Evolutionary conservation across 2,888 invertebrate genomes (phyloP), one percentile per base, ranked within the genome.

Genomic region (Euplagia quadripunctaria): DNA sequence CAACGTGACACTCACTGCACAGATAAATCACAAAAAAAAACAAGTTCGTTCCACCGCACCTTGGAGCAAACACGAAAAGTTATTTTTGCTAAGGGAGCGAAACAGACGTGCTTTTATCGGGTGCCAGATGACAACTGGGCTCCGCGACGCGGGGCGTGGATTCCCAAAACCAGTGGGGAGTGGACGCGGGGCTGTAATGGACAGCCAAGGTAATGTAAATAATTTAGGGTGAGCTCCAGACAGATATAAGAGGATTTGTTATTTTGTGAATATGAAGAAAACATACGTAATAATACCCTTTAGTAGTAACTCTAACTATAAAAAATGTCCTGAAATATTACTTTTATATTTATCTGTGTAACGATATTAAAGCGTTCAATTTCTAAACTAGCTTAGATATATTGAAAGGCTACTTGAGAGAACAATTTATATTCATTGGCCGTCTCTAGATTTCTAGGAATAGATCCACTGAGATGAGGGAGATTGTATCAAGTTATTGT

Each of bases 151-250:
- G 86, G 90, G 90, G 90, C 86, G 89, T 86, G 79, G 86, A 87
- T 42, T 77, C 87, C 82, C 72, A 74, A 86, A 85, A 82, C 83
- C 79, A 83, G 87, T 78, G 87, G 89, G 89, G 90, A 84, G 89
- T 86, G 80, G 87, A 86, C 76, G 81, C 85, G 67, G 76, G 77
- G 72, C 75, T 78, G 77, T 83, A 83, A 83, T 84, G 87, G 83
- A 80, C 83, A 83, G 81, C 72, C 75, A 80, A 80, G 75, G 84
- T 82, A 86, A 79, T 78, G 75, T 85, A 74, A 85, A 88, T 88
- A 83, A 88, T 85, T 87, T 81, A 85, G 81, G 80, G 77, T 77
- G 72, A 79, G 81, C 79, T 76, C 78, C 79, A 83, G 81, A 82
- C 82, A 77, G 79, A 79, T 63, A 68, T 85, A 86, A 83, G 85